phyloP scores from a whole-genome alignment of 2,797 vertebrate species.

The Syngnathus rostellatus region DNA sequence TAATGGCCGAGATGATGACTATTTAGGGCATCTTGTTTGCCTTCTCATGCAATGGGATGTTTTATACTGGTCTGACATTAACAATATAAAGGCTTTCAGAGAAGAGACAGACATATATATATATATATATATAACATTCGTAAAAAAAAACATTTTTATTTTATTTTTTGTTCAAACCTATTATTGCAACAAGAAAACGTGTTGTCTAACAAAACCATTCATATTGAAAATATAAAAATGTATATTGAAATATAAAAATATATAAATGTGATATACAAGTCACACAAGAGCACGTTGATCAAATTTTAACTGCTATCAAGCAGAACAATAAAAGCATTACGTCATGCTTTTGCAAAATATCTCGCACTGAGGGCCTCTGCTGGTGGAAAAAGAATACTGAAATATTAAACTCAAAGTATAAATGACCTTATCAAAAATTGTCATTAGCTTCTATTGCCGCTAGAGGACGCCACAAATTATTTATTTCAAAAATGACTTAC shows the following conservation, averaged over 20 bases:
- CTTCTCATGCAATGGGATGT: no score
- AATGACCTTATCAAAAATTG: conserved; percentile 22
- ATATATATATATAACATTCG: not conserved
- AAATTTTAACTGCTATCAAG: not conserved
- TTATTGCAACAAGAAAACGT: not conserved
- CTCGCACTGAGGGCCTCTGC: conserved; percentile 48
- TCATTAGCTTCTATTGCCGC: not conserved
- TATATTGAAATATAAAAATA: conserved; percentile 5
- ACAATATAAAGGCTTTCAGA: not conserved
- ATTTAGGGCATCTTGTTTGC: not conserved
- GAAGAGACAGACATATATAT: not conserved
- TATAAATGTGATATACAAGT: conserved; percentile 3
- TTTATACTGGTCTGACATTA: not conserved
- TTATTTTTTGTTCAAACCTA: not conserved
- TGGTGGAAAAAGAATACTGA: conserved; percentile 37
- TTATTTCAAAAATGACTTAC: not conserved
- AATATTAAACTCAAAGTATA: not conserved
- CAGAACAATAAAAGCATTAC: conserved; percentile 34
- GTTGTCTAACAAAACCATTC: not conserved
- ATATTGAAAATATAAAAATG: not conserved
- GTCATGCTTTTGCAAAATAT: conserved; percentile 34
- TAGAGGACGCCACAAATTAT: not conserved
- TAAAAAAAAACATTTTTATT: not conserved
- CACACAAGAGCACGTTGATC: conserved; percentile 15
- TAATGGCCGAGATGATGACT: not conserved